Percentiles rank a stretch among this genome's conserved stretches.
Conservation (phyloP, 2,113 vertebrate species). For the Tychaedon coryphoeus region DNA sequence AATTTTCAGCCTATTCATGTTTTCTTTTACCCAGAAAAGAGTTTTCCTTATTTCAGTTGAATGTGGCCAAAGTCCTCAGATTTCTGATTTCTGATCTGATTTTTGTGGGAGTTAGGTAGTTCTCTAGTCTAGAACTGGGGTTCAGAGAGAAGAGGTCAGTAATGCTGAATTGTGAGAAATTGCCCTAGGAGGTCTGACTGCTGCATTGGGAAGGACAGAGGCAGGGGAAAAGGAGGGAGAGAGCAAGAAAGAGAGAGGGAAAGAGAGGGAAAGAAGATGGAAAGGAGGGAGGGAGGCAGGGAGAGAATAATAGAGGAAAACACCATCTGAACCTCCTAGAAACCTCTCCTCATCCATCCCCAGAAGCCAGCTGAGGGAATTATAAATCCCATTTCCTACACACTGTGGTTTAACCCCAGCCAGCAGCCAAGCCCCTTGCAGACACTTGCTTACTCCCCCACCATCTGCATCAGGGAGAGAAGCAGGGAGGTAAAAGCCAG, state of each 20-base stretch:
- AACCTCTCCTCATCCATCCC: neutral
- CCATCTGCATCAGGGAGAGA: neutral
- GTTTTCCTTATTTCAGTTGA: neutral
- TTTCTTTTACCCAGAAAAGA: neutral
- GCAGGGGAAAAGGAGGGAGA: neutral
- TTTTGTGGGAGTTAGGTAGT: neutral
- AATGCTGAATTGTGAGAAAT: neutral
- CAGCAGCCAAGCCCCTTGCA: neutral
- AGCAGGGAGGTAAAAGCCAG: neutral
- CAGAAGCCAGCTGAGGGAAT: neutral
- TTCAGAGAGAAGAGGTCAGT: neutral
- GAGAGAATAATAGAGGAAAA: neutral
- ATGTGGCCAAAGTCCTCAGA: neutral
- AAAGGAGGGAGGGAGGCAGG: neutral
- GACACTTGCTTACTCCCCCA: neutral
- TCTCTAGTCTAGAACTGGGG: neutral
- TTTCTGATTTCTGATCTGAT: neutral
- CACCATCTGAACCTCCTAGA: neutral
- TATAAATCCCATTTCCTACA: neutral
- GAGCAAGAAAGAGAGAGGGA: neutral
- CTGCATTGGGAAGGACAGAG: neutral
- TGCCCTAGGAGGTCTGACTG: neutral
- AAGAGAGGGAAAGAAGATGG: neutral
- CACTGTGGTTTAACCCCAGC: neutral
- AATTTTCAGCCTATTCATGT: neutral